Base-by-base conservation (phyloP, 2,113 vertebrate species). In the Xiphophorus hellerii region DNA sequence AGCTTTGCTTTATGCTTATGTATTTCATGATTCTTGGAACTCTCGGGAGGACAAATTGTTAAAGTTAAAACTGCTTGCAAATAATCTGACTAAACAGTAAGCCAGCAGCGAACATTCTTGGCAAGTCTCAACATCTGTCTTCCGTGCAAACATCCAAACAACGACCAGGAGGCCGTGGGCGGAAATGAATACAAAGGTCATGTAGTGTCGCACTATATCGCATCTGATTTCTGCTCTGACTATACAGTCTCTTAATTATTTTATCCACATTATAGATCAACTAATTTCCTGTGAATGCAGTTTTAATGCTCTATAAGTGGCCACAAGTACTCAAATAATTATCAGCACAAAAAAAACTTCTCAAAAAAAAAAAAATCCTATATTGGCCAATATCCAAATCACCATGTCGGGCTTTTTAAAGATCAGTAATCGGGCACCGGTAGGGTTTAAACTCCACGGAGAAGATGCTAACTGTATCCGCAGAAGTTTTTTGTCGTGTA, bases 61-160 rank as follows among this genome's bases (percentile, higher is more conserved):
- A 20, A 48, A 20, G 62, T 33, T 54, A 17, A 37, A 33, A 12
- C 1, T 29, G 29, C 13, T 28, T 66, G 20, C 17, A 25, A 28
- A 37, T 17, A n/a, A 31, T 9, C 27, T 33, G 35, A 30, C 76
- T 37, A 60, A 17, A 66, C 22, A 65, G n/a, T 33, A 33, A 71
- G 66, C 75, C 71, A 54, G 76, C 66, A 48, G 63, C 66, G 69
- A 35, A 62, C 5, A 5, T 27, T 66, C 62, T 70, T 54, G 69
- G 76, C 82, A 80, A 71, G 80, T 84, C 69, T 84, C 65, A 78
- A 87, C 83, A 82, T 17, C 13, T 3, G 66, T 8, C 12, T 51
- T 77, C 69, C 25, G n/a, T 8, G 15, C 22, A 54, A 75, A 62
- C 39, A 48, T 69, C 7, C 14, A 5, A 76, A 76, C 61, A 65